Evolutionary conservation across 2,797 vertebrate species (phyloP).

Genomic region (Heliangelus exortis): DNA sequence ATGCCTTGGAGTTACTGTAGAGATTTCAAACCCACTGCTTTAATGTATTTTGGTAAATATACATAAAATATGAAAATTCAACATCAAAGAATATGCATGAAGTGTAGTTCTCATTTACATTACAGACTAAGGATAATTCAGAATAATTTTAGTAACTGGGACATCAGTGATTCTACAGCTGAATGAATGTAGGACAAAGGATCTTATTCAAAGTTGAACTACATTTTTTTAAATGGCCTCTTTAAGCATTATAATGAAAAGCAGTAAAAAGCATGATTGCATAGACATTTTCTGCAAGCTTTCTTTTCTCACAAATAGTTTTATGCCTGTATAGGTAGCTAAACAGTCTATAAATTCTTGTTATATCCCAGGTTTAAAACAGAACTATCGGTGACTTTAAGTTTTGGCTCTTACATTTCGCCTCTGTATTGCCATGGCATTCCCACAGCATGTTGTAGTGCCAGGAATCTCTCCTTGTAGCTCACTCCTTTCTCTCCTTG

Average conservation of each 20-base stretch:
- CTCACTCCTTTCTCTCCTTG: background rate
- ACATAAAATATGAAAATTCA: conserved; percentile 40
- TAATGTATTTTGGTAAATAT: conserved; percentile 11
- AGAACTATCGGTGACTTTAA: background rate
- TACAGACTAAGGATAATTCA: conserved; percentile 29
- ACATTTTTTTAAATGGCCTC: background rate
- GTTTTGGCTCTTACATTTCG: background rate
- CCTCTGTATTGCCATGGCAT: conserved; percentile 17
- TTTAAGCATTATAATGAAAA: background rate
- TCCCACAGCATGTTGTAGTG: background rate
- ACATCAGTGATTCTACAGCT: background rate
- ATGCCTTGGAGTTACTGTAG: background rate
- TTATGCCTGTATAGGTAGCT: background rate
- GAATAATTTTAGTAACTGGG: conserved; percentile 42
- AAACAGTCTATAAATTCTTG: background rate
- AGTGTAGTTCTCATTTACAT: conserved; percentile 45
- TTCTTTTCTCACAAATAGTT: background rate
- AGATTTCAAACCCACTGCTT: background rate
- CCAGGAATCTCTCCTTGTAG: conserved; percentile 45
- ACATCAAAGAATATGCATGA: conserved; percentile 39
- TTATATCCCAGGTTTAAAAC: background rate
- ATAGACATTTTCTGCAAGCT: background rate
- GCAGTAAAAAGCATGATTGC: background rate
- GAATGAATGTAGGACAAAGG: conserved; percentile 8
- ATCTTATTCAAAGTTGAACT: background rate